Evolutionary conservation across 2,888 invertebrate species (phyloP).

Genomic region (Uropetala carovei): DNA sequence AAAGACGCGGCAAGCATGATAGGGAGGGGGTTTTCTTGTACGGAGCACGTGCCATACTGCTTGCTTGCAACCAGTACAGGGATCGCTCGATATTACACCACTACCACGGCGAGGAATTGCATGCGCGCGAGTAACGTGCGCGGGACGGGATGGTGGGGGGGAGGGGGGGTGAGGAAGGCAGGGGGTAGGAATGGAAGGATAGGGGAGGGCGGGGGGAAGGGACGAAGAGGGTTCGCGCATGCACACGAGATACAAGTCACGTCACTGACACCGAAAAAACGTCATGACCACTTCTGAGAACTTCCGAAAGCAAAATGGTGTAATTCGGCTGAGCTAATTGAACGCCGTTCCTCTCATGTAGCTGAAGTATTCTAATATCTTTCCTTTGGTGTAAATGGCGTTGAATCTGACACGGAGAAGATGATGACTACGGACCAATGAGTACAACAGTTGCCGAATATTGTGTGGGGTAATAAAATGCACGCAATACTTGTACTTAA

Average conservation of each 20-base stretch:
- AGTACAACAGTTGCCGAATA: no score
- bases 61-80: constrained; percentile 52
- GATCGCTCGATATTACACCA: constrained; percentile 55
- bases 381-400: not conserved
- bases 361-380: not conserved
- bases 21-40: constrained; percentile 43
- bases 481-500: no score
- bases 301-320: constrained; percentile 24
- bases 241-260: constrained; percentile 23
- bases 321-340: not conserved
- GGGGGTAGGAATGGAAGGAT: not conserved
- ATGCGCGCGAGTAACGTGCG: constrained; percentile 54
- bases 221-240: constrained; percentile 18
- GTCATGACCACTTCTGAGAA: constrained; percentile 35
- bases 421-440: not conserved
- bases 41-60: constrained; percentile 41
- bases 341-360: not conserved
- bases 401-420: not conserved
- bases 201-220: not conserved
- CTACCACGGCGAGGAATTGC: constrained; percentile 42
- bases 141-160: constrained; percentile 29
- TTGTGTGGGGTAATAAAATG: no score
- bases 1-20: constrained; percentile 51
- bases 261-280: constrained; percentile 25
- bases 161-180: not conserved